Evolutionary conservation across 2,888 invertebrate species (phyloP), one percentile per base, ranked within the genome.

Genomic region (Pseudococcus jackbeardsleyi): DNA sequence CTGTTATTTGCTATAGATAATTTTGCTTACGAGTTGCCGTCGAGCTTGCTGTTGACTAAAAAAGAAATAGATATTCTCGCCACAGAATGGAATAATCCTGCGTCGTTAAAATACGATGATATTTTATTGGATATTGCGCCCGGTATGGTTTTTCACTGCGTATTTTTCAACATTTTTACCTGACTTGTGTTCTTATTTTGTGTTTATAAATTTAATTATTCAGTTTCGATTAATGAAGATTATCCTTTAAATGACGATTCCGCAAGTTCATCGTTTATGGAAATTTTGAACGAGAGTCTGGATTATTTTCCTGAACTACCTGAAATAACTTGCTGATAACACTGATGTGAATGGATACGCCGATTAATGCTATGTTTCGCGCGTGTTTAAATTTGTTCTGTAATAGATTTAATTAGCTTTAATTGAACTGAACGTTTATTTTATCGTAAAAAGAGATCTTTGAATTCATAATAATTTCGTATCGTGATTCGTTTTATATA

Each of bases 221-320:
- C 50, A 48, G 22, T 48, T 19, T 48, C 48, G 46, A 22, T 42
- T 5, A 0, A 6, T 3, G 42, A 42, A 5, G 42, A 68, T 19
- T 48, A 50, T 48, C 22, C 12, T 3, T 15, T 50, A 0, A 7
- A 26, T 84, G 19, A 22, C 50, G 22, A 84, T 19, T 48, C 84
- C 19, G 50, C 8, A 3, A 12, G 19, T 68, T 22, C 26, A 50
- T 84, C 84, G 26, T 84, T 84, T 15, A 42, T 46, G 46, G 84
- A 84, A 0, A 6, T 84, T 48, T 22, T 84, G 22, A 84, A 84
- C 50, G 50, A 84, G 50, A 84, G 84, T 19, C 19, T 84, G 15
- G 19, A 50, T 22, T 26, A 0, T 19, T 15, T 84, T 84, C 15
- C 50, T 46, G 39, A 64, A 64, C 64, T 64, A 15, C 64, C 19